phyloP scores from a whole-genome alignment of 2,113 vertebrate genomes.

The Anguilla japonica region DNA sequence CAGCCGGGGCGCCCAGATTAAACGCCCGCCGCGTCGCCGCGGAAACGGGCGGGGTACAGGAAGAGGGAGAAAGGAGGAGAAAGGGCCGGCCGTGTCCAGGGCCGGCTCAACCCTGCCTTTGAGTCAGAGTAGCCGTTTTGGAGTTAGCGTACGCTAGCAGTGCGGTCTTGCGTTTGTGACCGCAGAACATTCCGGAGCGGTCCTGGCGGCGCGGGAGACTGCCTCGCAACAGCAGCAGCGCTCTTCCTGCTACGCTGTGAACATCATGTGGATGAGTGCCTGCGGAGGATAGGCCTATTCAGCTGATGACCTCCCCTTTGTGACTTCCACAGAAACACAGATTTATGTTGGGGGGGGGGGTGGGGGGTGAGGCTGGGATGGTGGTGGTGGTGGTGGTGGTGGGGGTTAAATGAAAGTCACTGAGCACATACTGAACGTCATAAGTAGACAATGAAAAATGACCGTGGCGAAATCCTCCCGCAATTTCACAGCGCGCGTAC shows the following conservation, averaged over 20 bases:
- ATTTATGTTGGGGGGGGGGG: conserved; percentile 39
- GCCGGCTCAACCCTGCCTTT: background rate
- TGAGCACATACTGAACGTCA: conserved; percentile 64
- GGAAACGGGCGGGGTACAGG: background rate
- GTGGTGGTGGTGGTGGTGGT: conserved; percentile 23
- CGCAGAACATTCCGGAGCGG: background rate
- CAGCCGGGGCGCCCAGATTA: conserved; percentile 31
- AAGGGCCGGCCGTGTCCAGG: background rate
- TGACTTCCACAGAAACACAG: background rate
- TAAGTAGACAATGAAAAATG: conserved; percentile 76
- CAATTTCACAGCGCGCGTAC: conserved; percentile 62
- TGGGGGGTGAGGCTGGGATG: conserved; percentile 20
- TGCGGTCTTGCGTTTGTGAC: background rate
- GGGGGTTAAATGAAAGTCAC: conserved; percentile 75
- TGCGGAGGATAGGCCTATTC: conserved; percentile 3
- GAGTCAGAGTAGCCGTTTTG: background rate
- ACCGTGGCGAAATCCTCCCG: conserved; percentile 57
- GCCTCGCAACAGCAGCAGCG: background rate
- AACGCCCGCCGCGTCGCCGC: conserved; percentile 6
- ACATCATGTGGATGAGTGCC: conserved; percentile 8
- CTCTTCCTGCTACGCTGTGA: background rate
- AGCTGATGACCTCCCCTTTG: background rate
- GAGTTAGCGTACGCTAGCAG: background rate
- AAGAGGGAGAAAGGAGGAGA: background rate
- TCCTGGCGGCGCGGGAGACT: background rate